Base-by-base conservation (phyloP, 2,797 vertebrate species). In the Anguilla megastoma region DNA sequence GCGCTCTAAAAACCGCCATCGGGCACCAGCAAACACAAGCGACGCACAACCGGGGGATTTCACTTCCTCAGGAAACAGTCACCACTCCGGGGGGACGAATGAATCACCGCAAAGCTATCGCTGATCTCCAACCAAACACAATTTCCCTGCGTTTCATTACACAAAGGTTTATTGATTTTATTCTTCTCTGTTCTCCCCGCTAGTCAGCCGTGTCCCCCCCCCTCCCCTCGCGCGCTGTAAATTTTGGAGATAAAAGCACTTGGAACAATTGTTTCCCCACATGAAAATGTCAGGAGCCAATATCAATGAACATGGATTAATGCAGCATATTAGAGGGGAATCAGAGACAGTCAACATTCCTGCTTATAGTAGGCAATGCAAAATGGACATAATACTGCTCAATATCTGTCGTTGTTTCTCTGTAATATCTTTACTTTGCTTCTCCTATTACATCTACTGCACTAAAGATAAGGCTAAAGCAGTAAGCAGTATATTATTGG, bases 91-190 rank as follows among this genome's bases (percentile, higher is more conserved):
- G 76, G 14, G 36, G 41, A 48, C 18, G 41, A 41, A 80, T 80
- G 18, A 48, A 80, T 80, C 76, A 45, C 76, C 21, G 5, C 36
- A 24, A 45, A 5, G 76, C 36, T 80, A 48, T 80, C 76, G 7
- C 41, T 21, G 76, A 45, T 80, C 76, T 80, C 36, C 24, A 45
- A 48, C 24, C 5, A 80, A 45, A 48, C 41, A 80, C 76, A 76
- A 76, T 76, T 76, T 76, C 71, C 33, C 33, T 21, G 71, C 41
- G 71, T 80, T 80, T 48, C 76, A 80, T 80, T 80, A 80, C 76
- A 80, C 21, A 76, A 76, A 76, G 71, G 71, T 41, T 41, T 76
- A 76, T 76, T 76, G 71, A 76, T 76, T 76, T 80, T 41, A 80
- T 48, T 48, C 76, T 80, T 7, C 12, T 5, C 76, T n/a, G 21